Conservation (phyloP, 2,888 invertebrate species). For the Aleiodes leptofemur region DNA sequence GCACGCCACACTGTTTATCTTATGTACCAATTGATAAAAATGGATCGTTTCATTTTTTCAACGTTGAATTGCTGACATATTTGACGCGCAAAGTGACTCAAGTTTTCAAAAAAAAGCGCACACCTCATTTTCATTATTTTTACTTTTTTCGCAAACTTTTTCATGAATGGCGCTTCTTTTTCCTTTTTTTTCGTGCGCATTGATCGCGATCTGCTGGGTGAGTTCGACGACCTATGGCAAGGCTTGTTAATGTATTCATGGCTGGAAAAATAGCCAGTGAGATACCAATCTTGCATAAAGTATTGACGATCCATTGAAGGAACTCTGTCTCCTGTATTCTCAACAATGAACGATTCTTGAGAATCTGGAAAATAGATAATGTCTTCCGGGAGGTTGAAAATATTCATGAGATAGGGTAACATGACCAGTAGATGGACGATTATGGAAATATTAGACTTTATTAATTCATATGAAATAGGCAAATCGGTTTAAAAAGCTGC, state of each 20-base stretch:
- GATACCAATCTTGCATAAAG: conserved; percentile 31
- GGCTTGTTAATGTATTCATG: conserved; percentile 44
- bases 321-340: not conserved
- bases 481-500: too few relatives aligned
- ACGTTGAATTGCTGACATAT: not conserved
- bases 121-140: conserved; percentile 21
- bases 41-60: not conserved
- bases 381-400: not conserved
- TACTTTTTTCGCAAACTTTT: conserved; percentile 13
- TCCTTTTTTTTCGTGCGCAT: conserved; percentile 51
- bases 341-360: not conserved
- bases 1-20: not conserved
- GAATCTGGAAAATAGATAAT: not conserved
- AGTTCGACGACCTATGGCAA: conserved; percentile 54
- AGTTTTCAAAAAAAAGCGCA: not conserved
- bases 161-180: conserved; percentile 37
- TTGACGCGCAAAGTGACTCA: too few relatives aligned
- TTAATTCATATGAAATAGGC: too few relatives aligned
- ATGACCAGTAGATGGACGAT: too few relatives aligned
- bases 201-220: conserved; percentile 51
- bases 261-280: conserved; percentile 43
- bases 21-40: not conserved
- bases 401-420: too few relatives aligned
- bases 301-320: not conserved
- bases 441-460: too few relatives aligned